Base-by-base conservation (phyloP, 2,888 invertebrate genomes). In the Villa cingulata region DNA sequence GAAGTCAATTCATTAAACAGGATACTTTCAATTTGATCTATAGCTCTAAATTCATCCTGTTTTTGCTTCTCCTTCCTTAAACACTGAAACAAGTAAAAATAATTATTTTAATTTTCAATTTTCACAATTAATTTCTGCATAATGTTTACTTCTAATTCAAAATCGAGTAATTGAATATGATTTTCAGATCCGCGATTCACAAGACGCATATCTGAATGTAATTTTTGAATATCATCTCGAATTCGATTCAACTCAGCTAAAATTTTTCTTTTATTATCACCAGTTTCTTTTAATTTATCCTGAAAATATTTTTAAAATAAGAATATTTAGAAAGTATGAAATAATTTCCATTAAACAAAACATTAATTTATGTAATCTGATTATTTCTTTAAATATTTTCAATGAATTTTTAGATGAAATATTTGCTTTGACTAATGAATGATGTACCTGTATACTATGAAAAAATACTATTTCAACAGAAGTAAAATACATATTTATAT, bases 21-120 rank as follows among this genome's bases (percentile, higher is more conserved):
- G 45, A 84, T 83, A 4, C 87, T 68, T 64, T 90, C 89, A n/a
- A 76, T 75, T 41, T 78, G 73, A 61, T 89, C 89, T 1, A 78
- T 74, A 3, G 75, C 70, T 14, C 75, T 71, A 58, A 86, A 82
- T 15, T 77, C 68, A 1, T 74, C 68, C 1, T 76, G 68, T 2
- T 83, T 66, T 1, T 75, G 70, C 32, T 80, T 74, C 65, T 84
- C 84, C 67, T 77, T 70, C 2, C 45, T 44, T 34, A 45, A 40
- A 32, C 12, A 32, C 29, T 32, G 12, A 3, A 32, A 23, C 23
- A 23, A 23, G 23, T 6, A 23, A 23, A 23, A 23, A 23, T 23
- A 7, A 23, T 23, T 23, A 6, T 23, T 23, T 7, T 23, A 23
- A 7, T 23, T 23, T 23, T 37, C 17, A 37, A 7, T 16, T 37